phyloP scores from a whole-genome alignment of 2,888 invertebrate genomes.

The Cheilosia scutellata region DNA sequence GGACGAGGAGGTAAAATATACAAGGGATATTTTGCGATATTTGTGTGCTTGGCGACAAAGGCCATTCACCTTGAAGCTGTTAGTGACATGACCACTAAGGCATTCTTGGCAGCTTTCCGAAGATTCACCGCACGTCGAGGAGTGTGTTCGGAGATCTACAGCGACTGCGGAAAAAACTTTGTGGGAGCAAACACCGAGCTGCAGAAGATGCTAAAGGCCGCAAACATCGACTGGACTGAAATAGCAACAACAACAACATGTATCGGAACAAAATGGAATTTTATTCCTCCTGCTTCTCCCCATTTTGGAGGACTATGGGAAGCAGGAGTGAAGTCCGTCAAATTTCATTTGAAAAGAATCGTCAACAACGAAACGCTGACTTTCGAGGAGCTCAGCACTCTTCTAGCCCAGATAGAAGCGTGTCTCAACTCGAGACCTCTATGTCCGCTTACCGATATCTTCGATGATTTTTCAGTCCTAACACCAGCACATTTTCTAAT shows the following conservation, averaged over 20 bases:
- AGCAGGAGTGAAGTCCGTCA: slow-evolving; percentile 78
- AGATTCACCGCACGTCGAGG: slow-evolving; percentile 33
- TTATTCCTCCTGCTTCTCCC: slow-evolving; percentile 78
- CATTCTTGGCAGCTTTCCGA: slow-evolving; percentile 27
- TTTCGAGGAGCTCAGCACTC: slow-evolving; percentile 78
- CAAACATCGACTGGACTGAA: slow-evolving; percentile 5
- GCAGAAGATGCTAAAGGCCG: slow-evolving; percentile 11
- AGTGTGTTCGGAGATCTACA: slow-evolving; percentile 18
- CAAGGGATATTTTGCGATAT: slow-evolving; percentile 44
- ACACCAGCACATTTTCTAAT: slow-evolving; percentile 69
- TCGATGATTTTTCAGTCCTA: slow-evolving; percentile 43
- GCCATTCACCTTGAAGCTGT: slow-evolving; percentile 51
- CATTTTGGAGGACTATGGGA: slow-evolving; percentile 80
- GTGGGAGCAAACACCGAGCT: slow-evolving; percentile 24
- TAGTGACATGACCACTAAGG: slow-evolving; percentile 23
- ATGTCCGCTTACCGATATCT: slow-evolving; percentile 67
- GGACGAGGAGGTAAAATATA: slow-evolving; percentile 1
- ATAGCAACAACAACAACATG: not conserved
- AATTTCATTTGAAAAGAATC: slow-evolving; percentile 77
- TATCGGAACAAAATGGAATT: slow-evolving; percentile 77
- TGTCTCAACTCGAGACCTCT: slow-evolving; percentile 79
- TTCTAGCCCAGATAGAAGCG: slow-evolving; percentile 77
- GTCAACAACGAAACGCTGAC: slow-evolving; percentile 76
- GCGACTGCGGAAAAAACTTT: slow-evolving; percentile 32
- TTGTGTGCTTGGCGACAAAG: slow-evolving; percentile 51